These are phyloP conservation scores for Lepidocyrtinus sp. DNA, from an alignment of 2,888 invertebrate genomes.

Conservation along the genomic window DNA sequence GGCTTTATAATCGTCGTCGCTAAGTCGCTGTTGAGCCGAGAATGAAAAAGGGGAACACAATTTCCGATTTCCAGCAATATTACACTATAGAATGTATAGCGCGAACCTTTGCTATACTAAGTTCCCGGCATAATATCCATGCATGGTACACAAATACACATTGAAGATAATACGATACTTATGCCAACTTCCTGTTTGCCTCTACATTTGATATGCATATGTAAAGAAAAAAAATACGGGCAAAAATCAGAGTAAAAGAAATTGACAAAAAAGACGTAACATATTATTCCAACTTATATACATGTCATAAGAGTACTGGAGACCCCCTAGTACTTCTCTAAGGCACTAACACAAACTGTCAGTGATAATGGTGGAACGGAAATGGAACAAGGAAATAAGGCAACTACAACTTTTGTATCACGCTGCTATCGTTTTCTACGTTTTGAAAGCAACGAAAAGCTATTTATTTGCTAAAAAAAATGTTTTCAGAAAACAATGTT, in stretches of 20 bases:
- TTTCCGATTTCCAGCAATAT: slow-evolving; percentile 46
- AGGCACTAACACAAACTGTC: slow-evolving; percentile 47
- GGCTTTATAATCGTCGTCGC: background rate
- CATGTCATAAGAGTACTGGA: background rate
- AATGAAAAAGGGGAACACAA: slow-evolving; percentile 48
- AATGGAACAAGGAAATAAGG: slow-evolving; percentile 56
- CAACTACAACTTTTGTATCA: slow-evolving; percentile 41
- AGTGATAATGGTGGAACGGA: slow-evolving; percentile 55
- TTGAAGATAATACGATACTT: slow-evolving; percentile 6
- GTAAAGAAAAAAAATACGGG: background rate
- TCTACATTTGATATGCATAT: background rate
- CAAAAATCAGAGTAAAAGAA: no score
- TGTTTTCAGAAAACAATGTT: no score
- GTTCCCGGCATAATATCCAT: background rate
- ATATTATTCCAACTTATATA: background rate
- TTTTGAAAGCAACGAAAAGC: slow-evolving; percentile 17
- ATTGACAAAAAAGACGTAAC: background rate
- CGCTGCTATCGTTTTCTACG: slow-evolving; percentile 5
- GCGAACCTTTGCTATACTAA: no score
- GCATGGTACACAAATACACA: background rate
- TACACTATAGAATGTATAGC: no score
- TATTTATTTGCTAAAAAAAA: no score
- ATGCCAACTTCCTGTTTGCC: slow-evolving; percentile 8
- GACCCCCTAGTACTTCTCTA: slow-evolving; percentile 13
- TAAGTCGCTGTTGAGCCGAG: background rate